These are phyloP conservation scores for Sarcophaga carnaria DNA, from an alignment of 2,888 invertebrate genomes.

Conservation along the genomic window DNA sequence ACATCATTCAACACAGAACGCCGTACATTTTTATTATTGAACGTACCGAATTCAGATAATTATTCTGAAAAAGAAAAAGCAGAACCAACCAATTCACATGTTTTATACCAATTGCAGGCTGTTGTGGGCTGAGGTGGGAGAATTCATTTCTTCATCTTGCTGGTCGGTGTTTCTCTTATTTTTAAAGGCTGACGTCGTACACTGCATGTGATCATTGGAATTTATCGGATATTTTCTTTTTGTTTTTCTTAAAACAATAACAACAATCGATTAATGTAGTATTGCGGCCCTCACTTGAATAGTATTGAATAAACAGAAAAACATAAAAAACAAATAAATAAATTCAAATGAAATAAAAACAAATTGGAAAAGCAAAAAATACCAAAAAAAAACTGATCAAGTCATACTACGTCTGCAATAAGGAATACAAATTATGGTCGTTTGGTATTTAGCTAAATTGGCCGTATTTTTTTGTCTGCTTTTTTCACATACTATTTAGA, in stretches of 20 bases:
- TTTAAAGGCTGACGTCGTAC: slow-evolving; percentile 60
- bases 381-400: background rate
- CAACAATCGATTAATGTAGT: slow-evolving; percentile 11
- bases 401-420: slow-evolving; percentile 27
- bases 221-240: slow-evolving; percentile 46
- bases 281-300: slow-evolving; percentile 45
- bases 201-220: slow-evolving; percentile 67
- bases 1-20: slow-evolving; percentile 49
- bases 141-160: slow-evolving; percentile 4
- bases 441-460: background rate
- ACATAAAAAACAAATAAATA: background rate
- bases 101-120: slow-evolving; percentile 59
- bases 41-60: slow-evolving; percentile 10
- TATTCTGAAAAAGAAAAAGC: background rate
- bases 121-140: slow-evolving; percentile 54
- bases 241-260: slow-evolving; percentile 30
- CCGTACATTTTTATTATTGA: slow-evolving; percentile 13
- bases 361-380: background rate
- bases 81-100: slow-evolving; percentile 52
- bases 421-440: slow-evolving; percentile 11
- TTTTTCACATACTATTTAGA: too few relatives aligned
- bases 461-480: too few relatives aligned
- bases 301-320: background rate
- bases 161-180: slow-evolving; percentile 19
- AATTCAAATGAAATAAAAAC: slow-evolving; percentile 1